Base-by-base conservation (phyloP, 2,797 vertebrate species). In the Tolypeutes matacus region DNA sequence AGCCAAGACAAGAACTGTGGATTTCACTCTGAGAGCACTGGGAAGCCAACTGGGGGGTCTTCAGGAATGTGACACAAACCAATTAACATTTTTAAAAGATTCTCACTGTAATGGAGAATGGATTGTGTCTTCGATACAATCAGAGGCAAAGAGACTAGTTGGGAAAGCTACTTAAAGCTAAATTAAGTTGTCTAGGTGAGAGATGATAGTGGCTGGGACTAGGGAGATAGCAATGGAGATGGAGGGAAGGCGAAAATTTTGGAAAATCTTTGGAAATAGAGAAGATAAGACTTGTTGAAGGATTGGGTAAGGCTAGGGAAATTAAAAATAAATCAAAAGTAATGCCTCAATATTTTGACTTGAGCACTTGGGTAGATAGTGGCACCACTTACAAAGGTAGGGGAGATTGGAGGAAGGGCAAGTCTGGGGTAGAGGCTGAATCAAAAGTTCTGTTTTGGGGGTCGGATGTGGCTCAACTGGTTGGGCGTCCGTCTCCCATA, bases 271-370 rank as follows among this genome's bases (percentile, higher is more conserved):
- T 95, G 56, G 85, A 93, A 49, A 92, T 5, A 87, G 27, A 92
- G 20, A 95, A 58, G n/a, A 46, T 0, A 85, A 56, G 39, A 80
- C 60, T 75, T 73, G 42, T 58, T 53, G 51, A 90, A 82, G 7
- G 69, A 72, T 0, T 91, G 53, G 21, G 49, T 65, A 20, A 91
- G 15, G 17, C 56, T 34, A 51, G 18, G 7, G 29, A 88, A 89
- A 49, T 56, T 67, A 85, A 81, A 89, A 82, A 70, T 3, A 64
- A 84, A 67, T 53, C 14, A 67, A 86, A 96, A 93, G 13, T 36
- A 82, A 81, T 7, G 15, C 51, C 25, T 27, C 17, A 42, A 62
- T 89, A 62, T 23, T 92, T 64, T 82, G 83, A 31, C n/a, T 29
- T 58, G 42, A 49, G 42, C 17, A 34, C 31, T 17, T n/a, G 2